phyloP scores from a whole-genome alignment of 1,140 invertebrate species.

The Drosophila takahashii region DNA sequence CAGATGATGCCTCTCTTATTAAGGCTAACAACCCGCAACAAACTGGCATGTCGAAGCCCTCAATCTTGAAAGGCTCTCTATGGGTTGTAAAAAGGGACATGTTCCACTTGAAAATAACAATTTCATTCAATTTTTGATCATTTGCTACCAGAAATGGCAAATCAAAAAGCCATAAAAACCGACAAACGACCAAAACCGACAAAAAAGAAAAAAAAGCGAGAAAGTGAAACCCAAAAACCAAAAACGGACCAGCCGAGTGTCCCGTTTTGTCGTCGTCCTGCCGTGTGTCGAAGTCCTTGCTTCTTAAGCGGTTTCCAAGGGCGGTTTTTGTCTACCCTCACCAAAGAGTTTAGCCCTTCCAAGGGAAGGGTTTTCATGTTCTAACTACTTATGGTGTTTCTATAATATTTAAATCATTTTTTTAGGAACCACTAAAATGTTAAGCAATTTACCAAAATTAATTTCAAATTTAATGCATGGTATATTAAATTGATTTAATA shows the following conservation, averaged over 20 bases:
- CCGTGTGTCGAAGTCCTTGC: slow-evolving; percentile 45
- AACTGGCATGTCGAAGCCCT: slow-evolving; percentile 45
- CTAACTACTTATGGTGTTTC: too few species aligned
- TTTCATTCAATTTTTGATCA: slow-evolving; percentile 84
- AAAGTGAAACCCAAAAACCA: slow-evolving; percentile 16
- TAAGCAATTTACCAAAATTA: too few species aligned
- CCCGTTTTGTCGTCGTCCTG: slow-evolving; percentile 55
- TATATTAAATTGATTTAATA: too few species aligned
- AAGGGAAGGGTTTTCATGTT: not conserved
- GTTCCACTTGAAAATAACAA: slow-evolving; percentile 83
- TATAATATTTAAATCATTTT: too few species aligned
- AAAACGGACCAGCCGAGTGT: slow-evolving; percentile 44
- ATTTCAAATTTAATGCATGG: too few species aligned
- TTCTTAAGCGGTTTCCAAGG: slow-evolving; percentile 64
- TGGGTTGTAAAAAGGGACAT: slow-evolving; percentile 69
- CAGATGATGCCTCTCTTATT: slow-evolving; percentile 70
- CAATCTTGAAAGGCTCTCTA: slow-evolving; percentile 25
- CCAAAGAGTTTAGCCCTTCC: not conserved
- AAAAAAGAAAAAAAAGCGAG: not conserved
- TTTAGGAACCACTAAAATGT: too few species aligned
- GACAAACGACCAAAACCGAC: slow-evolving; percentile 57
- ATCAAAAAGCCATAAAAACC: slow-evolving; percentile 83
- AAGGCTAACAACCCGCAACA: slow-evolving; percentile 79
- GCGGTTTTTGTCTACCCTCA: slow-evolving; percentile 44
- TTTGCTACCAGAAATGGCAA: slow-evolving; percentile 83